Percentiles rank a stretch among this genome's conserved stretches.
Evolutionary conservation across 2,113 vertebrate species (phyloP).

Genomic region (Clarias batrachus): DNA sequence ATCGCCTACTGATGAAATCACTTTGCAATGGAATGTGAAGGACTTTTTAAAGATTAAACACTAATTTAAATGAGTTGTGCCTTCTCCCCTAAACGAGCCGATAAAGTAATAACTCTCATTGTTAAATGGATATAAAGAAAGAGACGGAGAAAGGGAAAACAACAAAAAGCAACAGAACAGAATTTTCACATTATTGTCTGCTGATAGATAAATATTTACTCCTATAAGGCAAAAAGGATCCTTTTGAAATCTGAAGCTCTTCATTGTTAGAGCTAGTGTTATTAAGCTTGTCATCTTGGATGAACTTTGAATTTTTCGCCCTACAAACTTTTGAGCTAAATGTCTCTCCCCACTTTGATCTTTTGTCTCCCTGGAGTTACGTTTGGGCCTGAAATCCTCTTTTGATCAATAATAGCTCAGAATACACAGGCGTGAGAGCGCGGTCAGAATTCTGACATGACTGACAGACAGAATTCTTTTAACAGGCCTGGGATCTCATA

Average conservation of each 20-base stretch:
- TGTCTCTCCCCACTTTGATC: constrained; percentile 34
- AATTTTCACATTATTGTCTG: not conserved
- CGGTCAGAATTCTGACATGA: constrained; percentile 51
- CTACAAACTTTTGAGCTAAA: constrained; percentile 27
- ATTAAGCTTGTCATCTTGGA: constrained; percentile 21
- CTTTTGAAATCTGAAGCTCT: not conserved
- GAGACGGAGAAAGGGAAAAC: not conserved
- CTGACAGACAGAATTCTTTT: constrained; percentile 57
- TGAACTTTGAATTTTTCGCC: constrained; percentile 16
- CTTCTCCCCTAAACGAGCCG: constrained; percentile 53
- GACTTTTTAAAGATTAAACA: constrained; percentile 66
- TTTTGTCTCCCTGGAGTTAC: constrained; percentile 19
- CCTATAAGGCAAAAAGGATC: constrained; percentile 4
- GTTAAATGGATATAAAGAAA: constrained; percentile 15
- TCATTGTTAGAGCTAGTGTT: constrained; percentile 11
- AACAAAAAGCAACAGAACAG: not conserved
- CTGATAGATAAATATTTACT: not conserved
- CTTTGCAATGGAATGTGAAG: constrained; percentile 49
- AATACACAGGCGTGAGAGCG: constrained; percentile 47
- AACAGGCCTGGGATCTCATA: constrained; percentile 55
- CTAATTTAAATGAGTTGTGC: constrained; percentile 70
- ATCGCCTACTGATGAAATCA: constrained; percentile 60
- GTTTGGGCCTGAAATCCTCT: constrained; percentile 28
- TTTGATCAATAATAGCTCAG: constrained; percentile 36
- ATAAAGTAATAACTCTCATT: constrained; percentile 61